Evolutionary conservation across 2,888 invertebrate species (phyloP).

Genomic region (Protophormia terraenovae): DNA sequence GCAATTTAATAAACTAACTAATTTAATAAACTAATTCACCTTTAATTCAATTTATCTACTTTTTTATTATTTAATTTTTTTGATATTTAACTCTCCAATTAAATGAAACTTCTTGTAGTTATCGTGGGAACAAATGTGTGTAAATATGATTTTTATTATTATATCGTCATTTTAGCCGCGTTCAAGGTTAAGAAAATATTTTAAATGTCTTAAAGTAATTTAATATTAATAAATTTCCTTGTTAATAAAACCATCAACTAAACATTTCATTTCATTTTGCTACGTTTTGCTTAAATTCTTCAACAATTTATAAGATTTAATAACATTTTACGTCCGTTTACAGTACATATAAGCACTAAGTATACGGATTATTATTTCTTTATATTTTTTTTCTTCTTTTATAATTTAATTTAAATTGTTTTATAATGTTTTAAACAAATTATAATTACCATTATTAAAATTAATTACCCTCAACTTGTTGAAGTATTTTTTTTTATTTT

Average conservation of each 20-base stretch:
- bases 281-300: neutral
- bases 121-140: neutral
- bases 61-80: neutral
- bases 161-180: neutral
- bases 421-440: constrained; percentile 50
- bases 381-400: neutral
- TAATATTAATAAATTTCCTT: constrained; percentile 30
- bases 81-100: neutral
- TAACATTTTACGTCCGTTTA: neutral
- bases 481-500: neutral
- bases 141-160: neutral
- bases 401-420: constrained; percentile 50
- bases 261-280: neutral
- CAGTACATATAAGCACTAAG: neutral
- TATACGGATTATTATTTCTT: neutral
- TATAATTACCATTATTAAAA: constrained; percentile 58
- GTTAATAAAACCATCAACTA: neutral
- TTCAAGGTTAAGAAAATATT: constrained; percentile 11
- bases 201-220: constrained; percentile 20
- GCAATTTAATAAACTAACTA: neutral
- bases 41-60: neutral
- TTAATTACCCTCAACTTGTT: constrained; percentile 25
- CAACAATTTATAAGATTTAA: neutral
- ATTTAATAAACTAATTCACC: neutral
- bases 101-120: neutral